A percentile compares a stretch with the other conserved stretches of the same genome.
Evolutionary conservation across 2,113 vertebrate genomes (phyloP).

Genomic region (Podarcis muralis): DNA sequence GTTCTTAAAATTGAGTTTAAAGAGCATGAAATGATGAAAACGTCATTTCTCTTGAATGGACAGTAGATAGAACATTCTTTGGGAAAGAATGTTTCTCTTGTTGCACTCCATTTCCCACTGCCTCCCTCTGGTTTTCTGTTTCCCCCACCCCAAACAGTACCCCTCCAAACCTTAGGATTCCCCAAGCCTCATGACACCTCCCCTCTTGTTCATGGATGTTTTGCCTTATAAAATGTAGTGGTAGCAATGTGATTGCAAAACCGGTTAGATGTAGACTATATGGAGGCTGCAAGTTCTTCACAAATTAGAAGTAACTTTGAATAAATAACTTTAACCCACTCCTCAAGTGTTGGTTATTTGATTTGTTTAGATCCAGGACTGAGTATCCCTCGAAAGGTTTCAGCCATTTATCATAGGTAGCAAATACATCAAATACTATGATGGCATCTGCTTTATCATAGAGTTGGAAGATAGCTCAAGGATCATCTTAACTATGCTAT

Average conservation of each 20-base stretch:
- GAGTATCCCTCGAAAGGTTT: neutral
- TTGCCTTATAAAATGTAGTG: neutral
- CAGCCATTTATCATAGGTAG: neutral
- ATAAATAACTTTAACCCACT: neutral
- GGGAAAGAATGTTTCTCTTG: neutral
- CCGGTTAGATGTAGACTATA: neutral
- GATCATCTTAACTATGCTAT: too few species aligned
- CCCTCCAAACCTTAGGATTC: neutral
- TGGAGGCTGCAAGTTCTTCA: neutral
- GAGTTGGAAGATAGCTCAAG: too few species aligned
- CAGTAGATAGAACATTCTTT: neutral
- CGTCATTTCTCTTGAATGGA: neutral
- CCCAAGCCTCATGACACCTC: neutral
- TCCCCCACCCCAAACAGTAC: neutral
- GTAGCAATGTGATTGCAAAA: neutral
- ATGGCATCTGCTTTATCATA: too few species aligned
- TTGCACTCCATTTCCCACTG: too few species aligned
- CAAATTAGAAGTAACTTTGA: neutral
- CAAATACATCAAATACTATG: neutral
- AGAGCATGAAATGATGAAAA: neutral
- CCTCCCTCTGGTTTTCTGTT: neutral
- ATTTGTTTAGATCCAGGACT: neutral
- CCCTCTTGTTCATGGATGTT: neutral
- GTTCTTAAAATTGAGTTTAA: neutral
- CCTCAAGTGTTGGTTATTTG: neutral